Evolutionary conservation across 2,797 vertebrate genomes (phyloP), one percentile per base, ranked within the genome.

Genomic region (Macroramphosus scolopax): DNA sequence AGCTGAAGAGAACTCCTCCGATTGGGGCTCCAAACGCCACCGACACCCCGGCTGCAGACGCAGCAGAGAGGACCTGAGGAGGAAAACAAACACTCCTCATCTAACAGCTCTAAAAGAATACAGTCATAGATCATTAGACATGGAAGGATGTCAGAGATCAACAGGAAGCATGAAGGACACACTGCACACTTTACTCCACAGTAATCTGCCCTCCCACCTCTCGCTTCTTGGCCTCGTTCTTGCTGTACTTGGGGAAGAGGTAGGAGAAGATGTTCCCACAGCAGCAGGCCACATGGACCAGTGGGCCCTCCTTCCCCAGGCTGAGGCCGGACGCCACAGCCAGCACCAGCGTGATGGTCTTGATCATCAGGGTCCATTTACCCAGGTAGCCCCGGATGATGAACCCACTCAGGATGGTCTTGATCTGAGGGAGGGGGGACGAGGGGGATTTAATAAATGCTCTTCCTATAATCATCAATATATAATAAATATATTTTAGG

Each of bases 231-330:
- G 96, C 97, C 89, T 99, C 97, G 51, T 99, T 98, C 89, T 96
- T 98, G 90, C 95, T 98, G 86, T 99, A 99, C 82, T 99, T 99
- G 37, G 97, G 96, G 84, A 99, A 99, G 77, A 98, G 94, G 91
- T 98, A 98, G 63, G 95, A 98, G 89, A 98, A 98, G 86, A 99
- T 98, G 89, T 98, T 99, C 58, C 97, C 97, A 45, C 96, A 98
- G 91, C 97, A 99, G 82, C 97, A 99, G 68, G 96, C 96, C 83
- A 99, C 96, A 1, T 98, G 96, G 33, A 99, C 97, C 68, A 99
- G 83, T 3, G 97, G 97, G 0, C 97, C 97, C 78, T 99, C 97
- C 81, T 98, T 99, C 63, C 97, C 97, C 81, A 99, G 91, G 78
- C 95, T 99, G 68, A 99, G 91, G 43, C 97, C 97, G 1, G 96